Evolutionary conservation across 1,140 invertebrate species (phyloP), one percentile per base, ranked within the genome.

Genomic region (Laodelphax striatellus): DNA sequence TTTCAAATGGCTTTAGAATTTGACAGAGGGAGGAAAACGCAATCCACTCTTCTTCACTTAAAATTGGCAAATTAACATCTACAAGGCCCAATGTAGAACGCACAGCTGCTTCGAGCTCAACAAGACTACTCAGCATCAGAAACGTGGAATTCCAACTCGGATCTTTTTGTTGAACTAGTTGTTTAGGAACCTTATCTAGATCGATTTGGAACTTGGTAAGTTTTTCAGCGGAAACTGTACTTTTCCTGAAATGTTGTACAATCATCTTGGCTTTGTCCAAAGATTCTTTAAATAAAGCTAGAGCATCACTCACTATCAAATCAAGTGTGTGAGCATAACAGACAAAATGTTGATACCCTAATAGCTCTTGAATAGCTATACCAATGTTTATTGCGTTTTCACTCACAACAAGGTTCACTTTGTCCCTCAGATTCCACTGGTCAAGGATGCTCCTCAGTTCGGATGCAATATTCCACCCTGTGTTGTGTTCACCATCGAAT

Each of bases 321-420:
- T 64, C 60, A 9, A 65, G 14, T 21, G 42, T 61, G 21, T 65
- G 64, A 5, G 64, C 64, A 60, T 53, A 66, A 56, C 64, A 66
- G 42, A 56, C 50, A 43, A 66, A 64, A 60, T 63, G 63, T 43
- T 58, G 52, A 34, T 16, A 66, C 13, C 44, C n/a, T 21, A 13
- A 41, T 19, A 56, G 34, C 19, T 61, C 16, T 31, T 38, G 34
- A 9, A 58, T 38, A 24, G 57, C 63, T 22, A 52, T 60, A 24
- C 52, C 46, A n/a, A 67, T 66, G 31, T 67, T 66, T 0, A 63
- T 31, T 17, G 56, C 65, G 58, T 67, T 67, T 52, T 67, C 63
- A 10, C 64, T 64, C 17, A 70, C 53, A 31, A 56, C 61, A 21
- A 67, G 54, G 16, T 65, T 56, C 28, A 41, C 31, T 41, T 41